Percentiles rank a stretch among this genome's conserved stretches.
These are phyloP conservation scores for Psephotus haematonotus DNA, from an alignment of 2,113 vertebrate genomes.

Conservation along the genomic window DNA sequence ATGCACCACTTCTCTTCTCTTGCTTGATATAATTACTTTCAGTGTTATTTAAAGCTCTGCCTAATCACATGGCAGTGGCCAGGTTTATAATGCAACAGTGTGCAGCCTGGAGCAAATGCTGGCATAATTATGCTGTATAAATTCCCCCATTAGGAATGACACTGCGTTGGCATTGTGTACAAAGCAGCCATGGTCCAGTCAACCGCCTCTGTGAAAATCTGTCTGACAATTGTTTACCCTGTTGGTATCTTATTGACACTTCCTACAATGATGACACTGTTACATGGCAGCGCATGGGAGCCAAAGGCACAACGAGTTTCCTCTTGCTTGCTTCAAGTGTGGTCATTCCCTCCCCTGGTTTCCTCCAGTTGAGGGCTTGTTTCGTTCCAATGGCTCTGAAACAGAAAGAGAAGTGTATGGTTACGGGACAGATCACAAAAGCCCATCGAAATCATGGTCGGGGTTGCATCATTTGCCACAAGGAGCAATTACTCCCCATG, in stretches of 20 bases:
- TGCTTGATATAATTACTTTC: slow-evolving; percentile 65
- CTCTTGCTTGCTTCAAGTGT: background rate
- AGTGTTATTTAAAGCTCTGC: slow-evolving; percentile 68
- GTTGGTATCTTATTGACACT: slow-evolving; percentile 59
- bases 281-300: background rate
- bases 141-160: slow-evolving; percentile 69
- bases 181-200: slow-evolving; percentile 65
- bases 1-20: slow-evolving; percentile 38
- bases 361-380: background rate
- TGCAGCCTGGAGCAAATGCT: slow-evolving; percentile 62
- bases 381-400: background rate
- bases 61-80: slow-evolving; percentile 65
- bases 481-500: background rate
- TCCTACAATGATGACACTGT: slow-evolving; percentile 53
- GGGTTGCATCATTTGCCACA: background rate
- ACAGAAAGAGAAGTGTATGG: background rate
- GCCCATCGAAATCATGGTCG: background rate
- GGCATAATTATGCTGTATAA: slow-evolving; percentile 66
- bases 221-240: slow-evolving; percentile 67
- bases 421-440: background rate
- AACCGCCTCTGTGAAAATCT: slow-evolving; percentile 67
- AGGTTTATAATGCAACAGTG: slow-evolving; percentile 62
- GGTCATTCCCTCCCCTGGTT: background rate
- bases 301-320: background rate
- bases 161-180: slow-evolving; percentile 51